phyloP scores from a whole-genome alignment of 1,140 invertebrate genomes.

The Camponotus vicinus region DNA sequence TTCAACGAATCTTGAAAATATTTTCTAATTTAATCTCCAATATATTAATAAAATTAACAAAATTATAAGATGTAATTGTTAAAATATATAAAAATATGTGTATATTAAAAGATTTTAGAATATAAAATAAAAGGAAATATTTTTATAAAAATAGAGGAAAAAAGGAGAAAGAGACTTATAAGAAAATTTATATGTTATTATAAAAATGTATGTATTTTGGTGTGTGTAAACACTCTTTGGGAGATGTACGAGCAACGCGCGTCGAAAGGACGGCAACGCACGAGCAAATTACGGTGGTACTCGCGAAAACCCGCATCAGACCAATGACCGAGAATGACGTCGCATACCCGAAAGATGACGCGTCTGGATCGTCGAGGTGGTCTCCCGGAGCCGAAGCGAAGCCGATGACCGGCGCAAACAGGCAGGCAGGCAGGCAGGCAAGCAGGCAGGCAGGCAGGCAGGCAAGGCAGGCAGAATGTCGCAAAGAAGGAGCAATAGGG shows the following conservation, averaged over 20 bases:
- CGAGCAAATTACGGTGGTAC: constrained; percentile 45
- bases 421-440: not conserved
- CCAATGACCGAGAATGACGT: constrained; percentile 62
- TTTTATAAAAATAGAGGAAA: too few relatives aligned
- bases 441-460: not conserved
- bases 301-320: constrained; percentile 53
- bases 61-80: not conserved
- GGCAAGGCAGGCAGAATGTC: constrained; percentile 16
- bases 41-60: not conserved
- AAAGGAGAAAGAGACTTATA: not conserved
- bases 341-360: constrained; percentile 61
- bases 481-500: constrained; percentile 42
- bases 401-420: constrained; percentile 49
- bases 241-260: not conserved
- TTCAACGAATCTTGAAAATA: not conserved
- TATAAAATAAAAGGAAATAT: not conserved
- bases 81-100: not conserved
- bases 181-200: not conserved
- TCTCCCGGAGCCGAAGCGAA: constrained; percentile 45
- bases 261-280: constrained; percentile 20
- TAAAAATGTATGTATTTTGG: not conserved
- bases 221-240: not conserved
- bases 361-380: constrained; percentile 63
- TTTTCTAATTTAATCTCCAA: not conserved
- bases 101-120: not conserved